Evolutionary conservation across 1,140 invertebrate species (phyloP), one percentile per base, ranked within the genome.

Genomic region (Cylas formicarius): DNA sequence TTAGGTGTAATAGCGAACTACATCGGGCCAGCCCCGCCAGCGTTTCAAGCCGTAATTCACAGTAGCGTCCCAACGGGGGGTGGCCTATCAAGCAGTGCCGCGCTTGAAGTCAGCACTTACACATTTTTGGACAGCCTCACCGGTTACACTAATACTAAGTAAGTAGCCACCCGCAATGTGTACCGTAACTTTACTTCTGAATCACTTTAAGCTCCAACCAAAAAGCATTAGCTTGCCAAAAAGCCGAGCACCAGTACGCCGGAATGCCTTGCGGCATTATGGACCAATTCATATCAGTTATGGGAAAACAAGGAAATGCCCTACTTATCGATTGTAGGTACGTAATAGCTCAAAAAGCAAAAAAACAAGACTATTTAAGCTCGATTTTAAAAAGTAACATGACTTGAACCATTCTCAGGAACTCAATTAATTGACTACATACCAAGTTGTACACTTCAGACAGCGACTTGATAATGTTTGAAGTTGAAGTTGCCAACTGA

Each of bases 191-290:
- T 19, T 16, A 42, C 18, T 9, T 26, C n/a, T 24, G 27, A 8
- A 21, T 21, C 4, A 24, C 49, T 61, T 63, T 8, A 53, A 83
- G 81, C 39, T 58, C 67, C 16, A 69, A 71, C 32, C 72, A 82
- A 27, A 90, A 92, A 66, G 88, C 87, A 8, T 62, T 89, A 24
- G 71, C 79, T 2, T 96, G 91, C 64, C 90, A 95, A 68, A 84
- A 81, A 55, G 91, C 90, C 0, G 92, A 96, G 60, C 88, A 95
- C 62, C 77, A 87, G 24, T 96, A 84, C 68, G 87, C 89, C 5
- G 78, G 78, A 2, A 82, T 92, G 66, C 91, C 91, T 3, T 97
- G 92, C 66, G 92, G 92, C 1, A 91, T 95, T 46, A 96, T 97
- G 92, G 92, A 97, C 67, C 91, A 96, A 64, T 91, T 91, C 59